A percentile compares a stretch with the other conserved stretches of the same genome.
Evolutionary conservation across 2,888 invertebrate genomes (phyloP).

Genomic region (Tipula helvola): DNA sequence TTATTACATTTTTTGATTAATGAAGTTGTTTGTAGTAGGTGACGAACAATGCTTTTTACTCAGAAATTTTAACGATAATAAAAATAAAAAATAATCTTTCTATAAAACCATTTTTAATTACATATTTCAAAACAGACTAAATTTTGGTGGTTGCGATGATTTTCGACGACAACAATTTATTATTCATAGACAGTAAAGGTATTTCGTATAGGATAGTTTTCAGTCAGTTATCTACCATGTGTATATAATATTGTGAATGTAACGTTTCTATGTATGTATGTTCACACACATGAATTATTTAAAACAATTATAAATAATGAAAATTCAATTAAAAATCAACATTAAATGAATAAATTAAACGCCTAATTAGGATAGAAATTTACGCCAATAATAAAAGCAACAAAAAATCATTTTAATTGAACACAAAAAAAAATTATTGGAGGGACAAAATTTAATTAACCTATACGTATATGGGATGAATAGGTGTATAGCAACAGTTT

Average conservation of each 20-base stretch:
- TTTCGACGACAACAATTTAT: neutral
- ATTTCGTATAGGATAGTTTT: too few relatives aligned
- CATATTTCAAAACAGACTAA: neutral
- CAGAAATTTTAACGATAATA: too few relatives aligned
- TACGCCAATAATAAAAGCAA: neutral
- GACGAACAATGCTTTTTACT: too few relatives aligned
- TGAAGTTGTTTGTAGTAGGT: too few relatives aligned
- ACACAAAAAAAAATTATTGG: neutral
- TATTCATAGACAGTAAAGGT: neutral
- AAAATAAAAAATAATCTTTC: too few relatives aligned
- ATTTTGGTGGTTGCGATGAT: neutral
- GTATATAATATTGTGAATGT: neutral
- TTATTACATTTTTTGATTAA: too few relatives aligned
- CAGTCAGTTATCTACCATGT: neutral
- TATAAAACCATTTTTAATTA: neutral
- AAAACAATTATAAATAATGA: neutral
- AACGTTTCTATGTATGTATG: neutral
- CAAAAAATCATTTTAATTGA: neutral
- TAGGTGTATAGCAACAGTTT: neutral
- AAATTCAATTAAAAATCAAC: constrained; percentile 4
- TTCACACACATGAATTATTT: neutral
- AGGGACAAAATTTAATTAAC: neutral
- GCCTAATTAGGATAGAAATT: neutral
- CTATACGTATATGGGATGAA: neutral
- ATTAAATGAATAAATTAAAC: neutral